Percentiles rank a stretch among this genome's conserved stretches.
These are phyloP conservation scores for human (Homo sapiens) DNA, from an alignment of 2,113 vertebrate genomes.

Conservation along the genomic window GRCh38 chr2:214106001-214106500, in stretches of 20 bases:
- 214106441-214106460: constrained; percentile 28
- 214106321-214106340: constrained; percentile 19
- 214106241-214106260: background rate
- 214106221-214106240: constrained; percentile 27
- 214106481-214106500: background rate
- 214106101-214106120: constrained; percentile 41
- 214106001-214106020: constrained; percentile 81
- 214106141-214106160: constrained; percentile 34
- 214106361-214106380: background rate
- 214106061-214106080: constrained; percentile 79
- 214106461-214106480: background rate
- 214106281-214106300: constrained; percentile 17
- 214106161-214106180: constrained; percentile 16
- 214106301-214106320: constrained; percentile 57
- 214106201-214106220: background rate
- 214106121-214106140: background rate
- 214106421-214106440: background rate
- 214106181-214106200: background rate
- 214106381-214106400: background rate
- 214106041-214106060: constrained; percentile 61
- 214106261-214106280: background rate
- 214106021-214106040: constrained; percentile 76
- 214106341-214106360: constrained; percentile 29
- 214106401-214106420: background rate
- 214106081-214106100: constrained; percentile 54